Percentiles rank a stretch among this genome's conserved stretches.
Conservation (phyloP, 2,113 vertebrate species). For the Myrmophylax atrothorax region DNA sequence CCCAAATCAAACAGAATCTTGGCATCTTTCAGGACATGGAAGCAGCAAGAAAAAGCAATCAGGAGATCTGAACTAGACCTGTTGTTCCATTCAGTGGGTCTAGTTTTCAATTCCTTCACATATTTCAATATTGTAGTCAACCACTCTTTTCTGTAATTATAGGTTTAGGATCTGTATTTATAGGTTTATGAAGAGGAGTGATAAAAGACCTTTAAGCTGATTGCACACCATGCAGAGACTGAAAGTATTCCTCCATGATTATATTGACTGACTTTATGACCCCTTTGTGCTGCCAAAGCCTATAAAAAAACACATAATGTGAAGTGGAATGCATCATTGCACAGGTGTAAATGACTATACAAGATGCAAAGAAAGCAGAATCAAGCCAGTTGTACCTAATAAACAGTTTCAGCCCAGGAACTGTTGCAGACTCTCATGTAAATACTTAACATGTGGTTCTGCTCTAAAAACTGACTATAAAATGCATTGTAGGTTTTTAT, state of each 20-base stretch:
- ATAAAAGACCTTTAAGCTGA: slow-evolving; percentile 34
- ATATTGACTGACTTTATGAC: slow-evolving; percentile 55
- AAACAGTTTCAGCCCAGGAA: slow-evolving; percentile 49
- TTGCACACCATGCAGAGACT: neutral
- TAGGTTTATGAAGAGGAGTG: slow-evolving; percentile 23
- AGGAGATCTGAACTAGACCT: neutral
- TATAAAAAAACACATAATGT: slow-evolving; percentile 15
- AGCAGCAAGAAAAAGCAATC: neutral
- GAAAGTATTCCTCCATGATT: neutral
- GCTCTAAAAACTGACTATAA: slow-evolving; percentile 30
- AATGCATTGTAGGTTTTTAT: slow-evolving; percentile 10
- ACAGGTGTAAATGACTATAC: slow-evolving; percentile 52
- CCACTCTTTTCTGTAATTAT: neutral
- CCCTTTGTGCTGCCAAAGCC: slow-evolving; percentile 18
- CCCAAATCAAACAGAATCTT: neutral
- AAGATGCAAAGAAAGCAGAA: slow-evolving; percentile 43
- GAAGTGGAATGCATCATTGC: slow-evolving; percentile 25
- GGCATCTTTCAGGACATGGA: neutral
- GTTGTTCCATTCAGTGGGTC: neutral
- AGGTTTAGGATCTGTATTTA: slow-evolving; percentile 35
- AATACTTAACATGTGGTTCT: slow-evolving; percentile 27
- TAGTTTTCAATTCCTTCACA: neutral
- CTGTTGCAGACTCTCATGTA: slow-evolving; percentile 13
- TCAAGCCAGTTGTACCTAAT: slow-evolving; percentile 17
- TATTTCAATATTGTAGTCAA: neutral